Evolutionary conservation across 2,797 vertebrate genomes (phyloP), one percentile per base, ranked within the genome.

Genomic region (Myripristis jacobus): DNA sequence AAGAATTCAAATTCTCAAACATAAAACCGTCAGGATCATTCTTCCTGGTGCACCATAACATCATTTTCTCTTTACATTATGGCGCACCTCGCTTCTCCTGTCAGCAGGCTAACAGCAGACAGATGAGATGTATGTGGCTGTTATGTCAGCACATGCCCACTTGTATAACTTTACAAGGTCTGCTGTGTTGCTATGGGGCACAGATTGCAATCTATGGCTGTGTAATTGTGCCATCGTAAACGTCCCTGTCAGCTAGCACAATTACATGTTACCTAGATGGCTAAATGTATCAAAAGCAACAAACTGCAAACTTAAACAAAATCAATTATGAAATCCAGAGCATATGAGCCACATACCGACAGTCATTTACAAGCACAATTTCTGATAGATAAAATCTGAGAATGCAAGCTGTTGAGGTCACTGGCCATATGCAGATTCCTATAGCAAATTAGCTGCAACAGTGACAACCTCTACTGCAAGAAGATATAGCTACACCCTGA

Each of bases 81-180:
- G 51, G 64, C 70, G 51, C 65, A 18, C 53, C 65, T 76, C 24
- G n/a, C 71, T 53, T 54, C 62, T 67, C 64, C 59, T 66, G 56
- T 52, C 29, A 61, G 67, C 47, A 55, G 62, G 66, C 34, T 52
- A 66, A 24, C 51, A 15, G 58, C 9, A 36, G 62, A 19, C 1
- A 27, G 71, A 57, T 73, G 72, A 79, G 66, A 82, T 69, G 75
- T 69, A 53, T 68, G 75, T 21, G 50, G 67, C 63, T 84, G 87
- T 84, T 88, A 56, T 87, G 88, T 91, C 83, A 70, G 83, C 81
- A 90, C 90, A 92, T 87, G 90, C 85, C 87, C 64, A 7, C 1
- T 83, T 91, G 82, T 87, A 85, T 86, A 88, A 91, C 81, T 88
- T 87, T 79, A 87, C 86, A 82, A 85, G 83, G 55, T 69, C 75